Evolutionary conservation across 2,797 vertebrate genomes (phyloP).

Genomic region (Ctenochaetus hawaiiensis): DNA sequence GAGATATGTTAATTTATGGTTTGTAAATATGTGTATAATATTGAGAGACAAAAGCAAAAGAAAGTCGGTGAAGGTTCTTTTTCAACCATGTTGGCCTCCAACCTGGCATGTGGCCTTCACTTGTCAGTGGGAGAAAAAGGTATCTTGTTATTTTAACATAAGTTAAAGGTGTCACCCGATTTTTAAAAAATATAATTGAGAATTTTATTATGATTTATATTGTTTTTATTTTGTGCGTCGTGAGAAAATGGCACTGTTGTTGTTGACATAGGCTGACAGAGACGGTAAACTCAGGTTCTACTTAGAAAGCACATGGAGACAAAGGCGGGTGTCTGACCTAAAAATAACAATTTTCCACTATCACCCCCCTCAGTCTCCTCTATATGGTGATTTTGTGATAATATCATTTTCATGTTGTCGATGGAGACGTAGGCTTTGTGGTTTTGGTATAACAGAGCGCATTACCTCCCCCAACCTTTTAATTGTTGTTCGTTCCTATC

Average conservation of each 20-base stretch:
- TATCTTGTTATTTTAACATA: slow-evolving; percentile 74
- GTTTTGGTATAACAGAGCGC: slow-evolving; percentile 86
- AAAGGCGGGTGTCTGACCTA: slow-evolving; percentile 63
- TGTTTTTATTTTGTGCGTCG: slow-evolving; percentile 78
- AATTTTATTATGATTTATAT: slow-evolving; percentile 81
- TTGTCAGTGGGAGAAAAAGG: slow-evolving; percentile 39
- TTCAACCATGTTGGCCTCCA: slow-evolving; percentile 60
- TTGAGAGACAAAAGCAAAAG: slow-evolving; percentile 42
- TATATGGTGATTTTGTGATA: slow-evolving; percentile 86
- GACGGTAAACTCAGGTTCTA: slow-evolving; percentile 89
- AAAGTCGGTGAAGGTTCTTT: slow-evolving; percentile 39
- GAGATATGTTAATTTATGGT: slow-evolving; percentile 87
- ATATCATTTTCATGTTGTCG: slow-evolving; percentile 83
- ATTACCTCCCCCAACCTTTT: slow-evolving; percentile 81
- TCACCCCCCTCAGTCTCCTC: slow-evolving; percentile 59
- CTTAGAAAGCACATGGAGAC: slow-evolving; percentile 85
- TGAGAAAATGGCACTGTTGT: slow-evolving; percentile 87
- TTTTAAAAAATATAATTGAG: slow-evolving; percentile 73
- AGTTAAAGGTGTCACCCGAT: slow-evolving; percentile 73
- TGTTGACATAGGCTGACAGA: slow-evolving; percentile 80
- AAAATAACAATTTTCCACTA: slow-evolving; percentile 39
- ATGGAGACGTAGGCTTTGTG: slow-evolving; percentile 81
- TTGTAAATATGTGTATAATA: slow-evolving; percentile 87
- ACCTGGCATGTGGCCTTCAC: slow-evolving; percentile 63
- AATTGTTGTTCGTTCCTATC: slow-evolving; percentile 87